phyloP scores from a whole-genome alignment of 2,113 vertebrate genomes.

The Oryctolagus cuniculus region mOryCun1.1 NC_091448.1:17745501-17746000 shows the following conservation, averaged over 20 bases:
- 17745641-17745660: not conserved
- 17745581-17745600: not conserved
- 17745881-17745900: not conserved
- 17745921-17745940: conserved; percentile 22
- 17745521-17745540: not conserved
- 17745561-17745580: not conserved
- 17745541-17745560: not conserved
- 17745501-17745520: not conserved
- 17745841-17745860: not conserved
- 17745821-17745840: not conserved
- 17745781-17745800: not conserved
- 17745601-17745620: fast-evolving
- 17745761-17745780: not conserved
- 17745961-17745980: not conserved
- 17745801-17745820: not conserved
- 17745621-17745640: not conserved
- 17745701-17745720: not conserved
- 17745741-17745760: conserved; percentile 14
- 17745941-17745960: not conserved
- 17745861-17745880: not conserved
- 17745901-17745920: not conserved
- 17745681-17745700: not conserved
- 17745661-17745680: not conserved
- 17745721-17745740: not conserved
- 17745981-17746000: too few species aligned